Percentiles rank a stretch among this genome's conserved stretches.
Evolutionary conservation across 2,888 invertebrate genomes (phyloP).

Genomic region (Aromia moschata): DNA sequence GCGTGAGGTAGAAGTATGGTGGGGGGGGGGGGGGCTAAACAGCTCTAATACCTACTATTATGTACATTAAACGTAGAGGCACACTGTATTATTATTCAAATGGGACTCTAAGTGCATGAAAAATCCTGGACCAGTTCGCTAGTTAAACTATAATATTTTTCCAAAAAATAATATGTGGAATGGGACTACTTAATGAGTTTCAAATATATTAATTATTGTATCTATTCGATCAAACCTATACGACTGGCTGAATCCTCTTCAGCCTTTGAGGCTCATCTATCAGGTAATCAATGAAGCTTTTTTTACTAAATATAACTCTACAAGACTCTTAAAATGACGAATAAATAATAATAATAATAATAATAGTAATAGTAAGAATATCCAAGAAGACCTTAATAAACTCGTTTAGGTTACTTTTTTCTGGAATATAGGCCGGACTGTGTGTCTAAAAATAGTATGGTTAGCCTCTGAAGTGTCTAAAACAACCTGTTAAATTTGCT

Average conservation of each 20-base stretch:
- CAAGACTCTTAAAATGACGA: too few relatives aligned
- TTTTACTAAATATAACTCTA: constrained; percentile 27
- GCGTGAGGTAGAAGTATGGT: too few relatives aligned
- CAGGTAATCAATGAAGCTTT: constrained; percentile 38
- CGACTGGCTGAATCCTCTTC: constrained; percentile 32
- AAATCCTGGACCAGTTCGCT: background rate
- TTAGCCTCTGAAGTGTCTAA: too few relatives aligned
- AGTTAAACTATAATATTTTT: background rate
- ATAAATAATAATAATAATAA: too few relatives aligned
- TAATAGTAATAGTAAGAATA: too few relatives aligned
- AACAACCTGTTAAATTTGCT: too few relatives aligned
- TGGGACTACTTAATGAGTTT: constrained; percentile 30
- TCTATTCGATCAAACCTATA: constrained; percentile 25
- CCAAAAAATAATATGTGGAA: constrained; percentile 2
- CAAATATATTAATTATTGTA: constrained; percentile 42
- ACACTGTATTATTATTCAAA: constrained; percentile 24
- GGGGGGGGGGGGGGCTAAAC: too few relatives aligned
- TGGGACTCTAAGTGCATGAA: constrained; percentile 17
- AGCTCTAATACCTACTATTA: background rate
- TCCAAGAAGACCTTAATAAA: too few relatives aligned
- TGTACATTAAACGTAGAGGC: constrained; percentile 9
- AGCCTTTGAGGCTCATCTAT: constrained; percentile 32
- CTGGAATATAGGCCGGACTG: too few relatives aligned
- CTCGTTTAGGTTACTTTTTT: too few relatives aligned
- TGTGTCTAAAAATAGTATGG: too few relatives aligned